These are phyloP conservation scores for Hyposoter dolosus DNA, from an alignment of 2,888 invertebrate genomes.

Conservation along the genomic window DNA sequence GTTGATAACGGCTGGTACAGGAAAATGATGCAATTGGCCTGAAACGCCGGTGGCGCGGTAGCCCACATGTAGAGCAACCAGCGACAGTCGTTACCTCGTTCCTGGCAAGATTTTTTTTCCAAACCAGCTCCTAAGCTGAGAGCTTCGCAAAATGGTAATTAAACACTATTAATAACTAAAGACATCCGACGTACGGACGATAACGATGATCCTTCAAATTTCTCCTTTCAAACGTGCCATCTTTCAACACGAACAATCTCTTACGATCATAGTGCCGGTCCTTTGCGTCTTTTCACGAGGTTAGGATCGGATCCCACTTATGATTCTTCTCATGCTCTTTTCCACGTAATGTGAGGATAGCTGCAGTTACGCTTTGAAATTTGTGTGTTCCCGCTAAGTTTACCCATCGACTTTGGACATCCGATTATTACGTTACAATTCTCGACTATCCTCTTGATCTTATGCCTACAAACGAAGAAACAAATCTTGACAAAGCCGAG, in stretches of 20 bases:
- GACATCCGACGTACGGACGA: constrained; percentile 34
- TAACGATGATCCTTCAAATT: constrained; percentile 38
- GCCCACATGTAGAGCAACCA: constrained; percentile 2
- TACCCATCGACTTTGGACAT: background rate
- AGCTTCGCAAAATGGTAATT: constrained; percentile 81
- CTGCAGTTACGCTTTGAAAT: background rate
- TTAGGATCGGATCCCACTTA: constrained; percentile 70
- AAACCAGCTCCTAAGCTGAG: constrained; percentile 70
- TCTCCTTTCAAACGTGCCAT: constrained; percentile 1
- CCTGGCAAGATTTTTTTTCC: constrained; percentile 73
- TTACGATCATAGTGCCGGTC: constrained; percentile 69
- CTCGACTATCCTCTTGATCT: background rate
- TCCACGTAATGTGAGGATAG: background rate
- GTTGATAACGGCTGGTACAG: background rate
- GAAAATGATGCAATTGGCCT: background rate
- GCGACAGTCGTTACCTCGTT: constrained; percentile 50
- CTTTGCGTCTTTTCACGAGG: constrained; percentile 68
- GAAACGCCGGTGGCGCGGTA: background rate
- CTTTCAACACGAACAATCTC: constrained; percentile 16
- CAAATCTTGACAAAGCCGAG: background rate
- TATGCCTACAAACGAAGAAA: background rate
- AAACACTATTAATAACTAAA: constrained; percentile 75
- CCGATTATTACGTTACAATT: background rate
- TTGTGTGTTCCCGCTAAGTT: background rate
- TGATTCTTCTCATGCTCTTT: constrained; percentile 56